These are phyloP conservation scores for Gorilla gorilla DNA, from an alignment of 2,113 vertebrate species.

Conservation along the genomic window DNA sequence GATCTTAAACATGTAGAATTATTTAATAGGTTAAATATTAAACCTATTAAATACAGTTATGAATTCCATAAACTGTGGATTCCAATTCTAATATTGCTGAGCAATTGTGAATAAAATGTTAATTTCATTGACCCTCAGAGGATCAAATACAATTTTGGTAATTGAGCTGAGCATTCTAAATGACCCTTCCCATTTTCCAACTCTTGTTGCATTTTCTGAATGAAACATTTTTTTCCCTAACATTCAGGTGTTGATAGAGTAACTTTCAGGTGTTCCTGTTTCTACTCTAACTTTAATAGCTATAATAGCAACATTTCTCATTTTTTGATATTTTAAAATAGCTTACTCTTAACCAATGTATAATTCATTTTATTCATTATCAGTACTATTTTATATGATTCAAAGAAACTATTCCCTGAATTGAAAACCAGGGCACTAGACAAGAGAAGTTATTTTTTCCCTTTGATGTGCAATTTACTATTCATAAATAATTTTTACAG, in stretches of 20 bases:
- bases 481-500: not conserved
- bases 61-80: not conserved
- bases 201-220: not conserved
- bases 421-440: not conserved
- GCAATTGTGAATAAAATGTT: not conserved
- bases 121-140: not conserved
- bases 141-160: not conserved
- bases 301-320: not conserved
- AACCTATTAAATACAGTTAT: not conserved
- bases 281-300: not conserved
- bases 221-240: not conserved
- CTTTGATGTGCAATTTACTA: conserved; percentile 4
- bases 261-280: not conserved
- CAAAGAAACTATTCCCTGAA: not conserved
- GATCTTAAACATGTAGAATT: not conserved
- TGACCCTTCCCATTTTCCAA: not conserved
- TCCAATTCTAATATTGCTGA: not conserved
- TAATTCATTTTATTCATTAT: conserved; percentile 23
- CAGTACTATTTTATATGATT: not conserved
- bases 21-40: not conserved
- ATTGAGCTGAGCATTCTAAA: not conserved
- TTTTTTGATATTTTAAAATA: not conserved
- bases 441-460: not conserved
- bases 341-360: not conserved
- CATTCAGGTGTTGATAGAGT: not conserved